Percentiles rank a stretch among this genome's conserved stretches.
These are phyloP conservation scores for Trachythela sp. DNA, from an alignment of 64 coral and sea anemone genomes.

Conservation along the genomic window DNA sequence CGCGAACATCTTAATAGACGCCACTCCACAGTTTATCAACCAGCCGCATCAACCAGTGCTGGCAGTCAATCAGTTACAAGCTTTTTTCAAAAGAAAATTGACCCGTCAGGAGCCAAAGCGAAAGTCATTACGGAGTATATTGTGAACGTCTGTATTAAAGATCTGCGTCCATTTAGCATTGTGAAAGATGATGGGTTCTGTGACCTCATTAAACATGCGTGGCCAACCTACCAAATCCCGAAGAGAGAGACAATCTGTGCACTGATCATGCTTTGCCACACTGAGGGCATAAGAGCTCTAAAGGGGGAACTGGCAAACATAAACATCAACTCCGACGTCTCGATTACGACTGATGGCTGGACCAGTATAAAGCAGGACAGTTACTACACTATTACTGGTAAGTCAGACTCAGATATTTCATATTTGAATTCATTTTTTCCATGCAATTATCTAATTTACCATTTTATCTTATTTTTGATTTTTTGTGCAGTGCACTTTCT, in stretches of 20 bases:
- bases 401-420: not conserved
- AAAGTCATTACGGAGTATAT: too few species aligned
- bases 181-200: not conserved
- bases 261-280: not conserved
- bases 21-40: not conserved
- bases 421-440: not conserved
- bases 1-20: not conserved
- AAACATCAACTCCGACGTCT: not conserved
- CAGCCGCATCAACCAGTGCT: not conserved
- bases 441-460: not conserved
- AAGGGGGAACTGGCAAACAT: too few species aligned
- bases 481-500: not conserved
- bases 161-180: conserved; percentile 2
- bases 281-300: too few species aligned
- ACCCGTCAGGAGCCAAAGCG: too few species aligned
- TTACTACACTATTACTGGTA: conserved; percentile 1
- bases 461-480: too few species aligned
- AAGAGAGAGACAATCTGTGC: not conserved
- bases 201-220: not conserved
- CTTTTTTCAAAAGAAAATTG: too few species aligned
- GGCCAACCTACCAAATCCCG: not conserved
- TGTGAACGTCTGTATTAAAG: too few species aligned
- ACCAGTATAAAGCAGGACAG: too few species aligned
- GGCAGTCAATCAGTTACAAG: not conserved
- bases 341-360: too few species aligned